A percentile compares a stretch with the other conserved stretches of the same genome.
Evolutionary conservation across 2,888 invertebrate species (phyloP).

Genomic region (Chironomus riparius): DNA sequence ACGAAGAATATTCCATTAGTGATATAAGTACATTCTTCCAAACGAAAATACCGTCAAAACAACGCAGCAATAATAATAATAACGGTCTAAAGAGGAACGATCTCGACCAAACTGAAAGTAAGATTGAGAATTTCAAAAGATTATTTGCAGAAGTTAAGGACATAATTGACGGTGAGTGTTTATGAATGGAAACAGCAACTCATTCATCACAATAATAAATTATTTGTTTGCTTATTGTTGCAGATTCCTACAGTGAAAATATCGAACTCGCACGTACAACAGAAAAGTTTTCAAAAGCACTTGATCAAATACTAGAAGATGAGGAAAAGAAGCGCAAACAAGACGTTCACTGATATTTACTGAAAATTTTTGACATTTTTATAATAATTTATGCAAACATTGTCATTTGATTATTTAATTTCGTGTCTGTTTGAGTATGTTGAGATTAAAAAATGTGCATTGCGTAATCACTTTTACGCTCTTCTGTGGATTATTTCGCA

Average conservation of each 20-base stretch:
- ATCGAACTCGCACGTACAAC: constrained; percentile 40
- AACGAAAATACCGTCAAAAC: constrained; percentile 6
- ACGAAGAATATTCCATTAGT: constrained; percentile 40
- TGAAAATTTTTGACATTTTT: not conserved
- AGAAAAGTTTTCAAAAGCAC: constrained; percentile 39
- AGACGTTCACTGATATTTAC: not conserved
- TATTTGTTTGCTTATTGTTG: not conserved
- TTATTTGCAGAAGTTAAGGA: constrained; percentile 40
- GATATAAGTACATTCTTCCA: constrained; percentile 41
- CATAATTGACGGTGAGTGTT: constrained; percentile 34
- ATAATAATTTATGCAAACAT: not conserved
- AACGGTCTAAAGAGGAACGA: not conserved
- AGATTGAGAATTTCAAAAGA: constrained; percentile 40
- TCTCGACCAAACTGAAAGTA: constrained; percentile 33
- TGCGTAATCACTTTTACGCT: too few species aligned
- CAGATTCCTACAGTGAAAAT: constrained; percentile 40
- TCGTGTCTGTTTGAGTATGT: too few species aligned
- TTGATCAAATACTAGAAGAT: constrained; percentile 39
- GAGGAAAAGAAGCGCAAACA: constrained; percentile 36
- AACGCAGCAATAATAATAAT: not conserved
- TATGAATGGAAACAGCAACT: not conserved
- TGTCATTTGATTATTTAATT: not conserved
- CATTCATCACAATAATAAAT: not conserved
- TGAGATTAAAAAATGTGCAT: too few species aligned
- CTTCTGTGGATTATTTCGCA: too few species aligned